Evolutionary conservation across 1,140 invertebrate genomes (phyloP), one percentile per base, ranked within the genome.

Genomic region (Calliphora vicina): DNA sequence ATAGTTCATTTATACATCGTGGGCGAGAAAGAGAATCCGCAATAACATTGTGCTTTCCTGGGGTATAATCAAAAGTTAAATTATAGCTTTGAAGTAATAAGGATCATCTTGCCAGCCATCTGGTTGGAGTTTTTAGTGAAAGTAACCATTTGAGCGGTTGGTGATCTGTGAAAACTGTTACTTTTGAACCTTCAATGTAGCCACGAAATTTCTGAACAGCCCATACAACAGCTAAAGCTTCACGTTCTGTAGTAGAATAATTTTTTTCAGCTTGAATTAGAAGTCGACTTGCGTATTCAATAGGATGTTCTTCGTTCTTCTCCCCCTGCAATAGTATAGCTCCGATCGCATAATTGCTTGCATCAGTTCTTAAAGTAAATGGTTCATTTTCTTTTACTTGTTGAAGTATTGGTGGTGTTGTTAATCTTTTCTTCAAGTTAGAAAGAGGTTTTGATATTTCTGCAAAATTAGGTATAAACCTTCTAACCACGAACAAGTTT

Each of bases 201-300:
- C n/a, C n/a, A n/a, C n/a, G n/a, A n/a, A n/a, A n/a, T n/a, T n/a
- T n/a, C n/a, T n/a, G n/a, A n/a, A n/a, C n/a, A n/a, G n/a, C n/a
- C n/a, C n/a, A n/a, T n/a, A n/a, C n/a, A n/a, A n/a, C n/a, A 0
- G 92, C 92, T 1, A 93, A 84, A 25, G 88, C 89, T 87, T 93
- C 92, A 72, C 88, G 84, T 84, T 93, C 92, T 0, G 90, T 91
- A 6, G 86, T 88, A 0, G 84, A 83, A 81, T 92, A 93, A 72
- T 92, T 92, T 35, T 82, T 83, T 86, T 94, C 92, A 1, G 90
- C 84, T 0, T 72, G 45, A 10, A 82, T 87, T 8, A 93, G 81
- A 6, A 87, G 84, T 17, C 91, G 83, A 76, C 91, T 91, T 6
- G 88, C 90, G 84, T 91, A 92, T 6, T 86, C 88, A n/a, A 91